Evolutionary conservation across 2,888 invertebrate genomes (phyloP), one percentile per base, ranked within the genome.

Genomic region (Pachliopta kotzebuea): DNA sequence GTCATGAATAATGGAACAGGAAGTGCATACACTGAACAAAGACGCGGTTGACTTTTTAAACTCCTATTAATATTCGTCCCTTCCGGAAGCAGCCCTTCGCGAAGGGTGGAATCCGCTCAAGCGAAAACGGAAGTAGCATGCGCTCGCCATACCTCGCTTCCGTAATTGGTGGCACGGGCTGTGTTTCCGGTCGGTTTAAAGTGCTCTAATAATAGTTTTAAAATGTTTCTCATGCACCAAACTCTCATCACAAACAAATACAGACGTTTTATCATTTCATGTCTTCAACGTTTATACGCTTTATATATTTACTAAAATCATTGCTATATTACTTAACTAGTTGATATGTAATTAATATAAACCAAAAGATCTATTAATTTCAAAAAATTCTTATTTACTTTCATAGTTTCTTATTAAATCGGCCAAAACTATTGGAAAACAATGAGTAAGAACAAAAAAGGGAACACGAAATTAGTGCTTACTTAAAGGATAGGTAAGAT

Each of bases 61-160:
- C 80, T 57, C 76, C 84, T 88, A 86, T 84, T 84, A 84, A 84
- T 83, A 85, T 84, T 81, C 79, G 85, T 84, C 83, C 85, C 82
- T 86, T 88, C 88, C 88, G 88, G 85, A 87, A 80, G 56, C 89
- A 87, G 77, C 88, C 89, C 88, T 83, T 76, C 70, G 69, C 71
- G 71, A 76, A 78, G 89, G 89, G 88, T 86, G 83, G 77, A 80
- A 83, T 78, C 78, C 83, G 79, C 79, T 85, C 75, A 76, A 73
- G 79, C 81, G 76, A 88, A 88, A 89, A 84, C 90, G 91, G 91
- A 91, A 90, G 89, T 89, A 85, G 79, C 86, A 86, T 86, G 79
- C 90, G 86, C 81, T 81, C 80, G 84, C 85, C 83, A 85, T 84
- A 81, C 82, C 80, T 79, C 77, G 72, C 73, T 77, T 78, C 78